Conservation (phyloP, 2,888 invertebrate species). For the Rhimphoctona megacephalus region DNA sequence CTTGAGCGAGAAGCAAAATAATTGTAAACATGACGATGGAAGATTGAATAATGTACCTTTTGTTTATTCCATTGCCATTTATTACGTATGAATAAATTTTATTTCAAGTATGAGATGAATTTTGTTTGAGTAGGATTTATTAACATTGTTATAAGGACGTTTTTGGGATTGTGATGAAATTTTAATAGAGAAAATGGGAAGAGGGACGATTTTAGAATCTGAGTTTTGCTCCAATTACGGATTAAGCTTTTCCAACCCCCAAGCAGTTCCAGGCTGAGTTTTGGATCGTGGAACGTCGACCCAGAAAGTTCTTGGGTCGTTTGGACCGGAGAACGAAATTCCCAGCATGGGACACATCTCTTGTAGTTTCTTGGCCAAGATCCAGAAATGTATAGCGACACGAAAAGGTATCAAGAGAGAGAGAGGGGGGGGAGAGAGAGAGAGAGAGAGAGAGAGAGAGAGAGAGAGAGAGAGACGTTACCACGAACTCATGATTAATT, state of each 20-base stretch:
- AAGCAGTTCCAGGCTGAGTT: not conserved
- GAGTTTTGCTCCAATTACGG: constrained; percentile 24
- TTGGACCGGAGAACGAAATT: constrained; percentile 22
- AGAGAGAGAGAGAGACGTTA: not conserved
- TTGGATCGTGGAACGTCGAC: constrained; percentile 12
- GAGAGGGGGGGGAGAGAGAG: no score
- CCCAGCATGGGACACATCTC: constrained; percentile 11
- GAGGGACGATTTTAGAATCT: not conserved
- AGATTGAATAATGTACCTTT: no score
- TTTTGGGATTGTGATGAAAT: not conserved
- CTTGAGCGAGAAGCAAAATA: no score
- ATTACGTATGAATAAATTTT: not conserved
- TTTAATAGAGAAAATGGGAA: not conserved
- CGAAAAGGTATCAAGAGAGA: not conserved
- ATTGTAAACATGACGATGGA: not conserved
- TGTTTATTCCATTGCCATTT: no score
- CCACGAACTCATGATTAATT: constrained; percentile 58
- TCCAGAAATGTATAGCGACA: constrained; percentile 41
- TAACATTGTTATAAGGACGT: not conserved
- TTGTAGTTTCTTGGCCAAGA: constrained; percentile 49
- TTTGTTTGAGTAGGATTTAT: not conserved
- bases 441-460: not conserved
- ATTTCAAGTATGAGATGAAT: not conserved
- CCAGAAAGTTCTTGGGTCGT: not conserved
- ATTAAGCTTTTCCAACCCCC: not conserved